These are phyloP conservation scores for Antechinus stuartii DNA, from an alignment of 2,113 vertebrate species.

Conservation along the genomic window DNA sequence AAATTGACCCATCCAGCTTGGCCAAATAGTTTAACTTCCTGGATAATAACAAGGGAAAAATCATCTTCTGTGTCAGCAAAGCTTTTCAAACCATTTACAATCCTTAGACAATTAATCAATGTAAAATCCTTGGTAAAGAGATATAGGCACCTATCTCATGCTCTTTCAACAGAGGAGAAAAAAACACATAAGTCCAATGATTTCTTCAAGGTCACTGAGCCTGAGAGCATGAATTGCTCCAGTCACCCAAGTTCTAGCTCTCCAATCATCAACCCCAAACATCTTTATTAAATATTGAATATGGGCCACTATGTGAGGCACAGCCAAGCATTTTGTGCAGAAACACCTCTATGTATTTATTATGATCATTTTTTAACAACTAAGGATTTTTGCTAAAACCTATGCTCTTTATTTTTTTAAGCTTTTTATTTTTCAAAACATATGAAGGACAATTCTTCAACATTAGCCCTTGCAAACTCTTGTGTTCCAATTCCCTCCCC, in stretches of 20 bases:
- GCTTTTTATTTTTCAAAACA: too few relatives aligned
- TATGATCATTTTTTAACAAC: too few relatives aligned
- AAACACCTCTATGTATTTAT: background rate
- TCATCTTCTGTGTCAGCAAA: background rate
- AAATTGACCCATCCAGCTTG: background rate
- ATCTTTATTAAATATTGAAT: background rate
- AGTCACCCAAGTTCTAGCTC: background rate
- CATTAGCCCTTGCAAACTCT: too few relatives aligned
- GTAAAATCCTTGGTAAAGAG: background rate
- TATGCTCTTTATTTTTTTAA: too few relatives aligned
- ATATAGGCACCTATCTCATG: background rate
- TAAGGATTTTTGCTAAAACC: too few relatives aligned
- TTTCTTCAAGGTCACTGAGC: background rate
- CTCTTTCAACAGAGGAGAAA: background rate
- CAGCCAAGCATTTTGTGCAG: background rate
- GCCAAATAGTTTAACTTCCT: background rate
- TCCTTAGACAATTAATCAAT: background rate
- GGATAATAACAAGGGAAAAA: background rate
- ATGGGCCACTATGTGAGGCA: background rate
- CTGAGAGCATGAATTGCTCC: background rate
- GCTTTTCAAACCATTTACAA: background rate
- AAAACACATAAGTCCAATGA: background rate
- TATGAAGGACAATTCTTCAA: too few relatives aligned
- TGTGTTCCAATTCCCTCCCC: too few relatives aligned
- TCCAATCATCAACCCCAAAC: conserved; percentile 7